Evolutionary conservation across 2,797 vertebrate species (phyloP).

Genomic region (Coregonus sp.): DNA sequence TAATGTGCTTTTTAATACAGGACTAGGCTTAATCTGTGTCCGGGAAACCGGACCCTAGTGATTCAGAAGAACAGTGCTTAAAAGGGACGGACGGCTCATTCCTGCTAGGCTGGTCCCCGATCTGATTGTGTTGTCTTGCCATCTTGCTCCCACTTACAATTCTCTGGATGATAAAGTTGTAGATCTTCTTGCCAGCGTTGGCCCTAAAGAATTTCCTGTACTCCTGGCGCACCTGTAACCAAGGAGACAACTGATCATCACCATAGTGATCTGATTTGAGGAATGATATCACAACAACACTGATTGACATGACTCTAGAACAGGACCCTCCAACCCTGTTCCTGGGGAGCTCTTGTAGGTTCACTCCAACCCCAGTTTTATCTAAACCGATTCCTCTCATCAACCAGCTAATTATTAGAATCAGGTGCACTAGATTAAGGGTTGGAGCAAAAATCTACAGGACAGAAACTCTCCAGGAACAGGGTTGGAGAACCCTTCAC

Average conservation of each 20-base stretch:
- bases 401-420: no score
- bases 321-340: no score
- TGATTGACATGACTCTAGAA: slow-evolving; percentile 1
- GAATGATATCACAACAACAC: neutral
- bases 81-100: neutral
- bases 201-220: slow-evolving; percentile 98
- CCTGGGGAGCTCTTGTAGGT: no score
- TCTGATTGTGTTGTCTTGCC: neutral
- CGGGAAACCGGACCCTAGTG: neutral
- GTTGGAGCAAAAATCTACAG: no score
- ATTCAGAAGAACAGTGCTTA: neutral
- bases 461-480: no score
- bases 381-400: no score
- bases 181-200: slow-evolving; percentile 96
- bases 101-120: neutral
- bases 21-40: slow-evolving; percentile 4
- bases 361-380: no score
- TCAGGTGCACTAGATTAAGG: no score
- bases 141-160: slow-evolving; percentile 80
- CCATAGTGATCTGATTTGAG: neutral
- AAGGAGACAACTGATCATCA: slow-evolving; percentile 38
- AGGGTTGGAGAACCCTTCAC: neutral
- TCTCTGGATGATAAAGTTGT: slow-evolving; percentile 93
- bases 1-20: neutral
- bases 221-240: slow-evolving; percentile 89